phyloP scores from a whole-genome alignment of 2,888 invertebrate species.

The Eristalis arbustorum region DNA sequence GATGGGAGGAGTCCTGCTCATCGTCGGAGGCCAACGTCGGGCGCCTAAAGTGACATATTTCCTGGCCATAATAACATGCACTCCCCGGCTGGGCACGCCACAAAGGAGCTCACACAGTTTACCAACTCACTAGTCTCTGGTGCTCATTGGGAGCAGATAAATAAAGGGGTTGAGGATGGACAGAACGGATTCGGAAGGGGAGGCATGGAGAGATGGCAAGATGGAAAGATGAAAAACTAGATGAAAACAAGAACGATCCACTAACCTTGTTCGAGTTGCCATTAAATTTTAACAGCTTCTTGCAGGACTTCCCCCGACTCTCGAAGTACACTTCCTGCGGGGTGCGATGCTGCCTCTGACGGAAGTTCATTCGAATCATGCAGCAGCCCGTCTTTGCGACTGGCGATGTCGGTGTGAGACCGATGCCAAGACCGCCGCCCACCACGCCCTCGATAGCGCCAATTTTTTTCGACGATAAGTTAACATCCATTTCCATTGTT shows the following conservation, averaged over 20 bases:
- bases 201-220: not conserved
- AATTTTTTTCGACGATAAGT: constrained; percentile 75
- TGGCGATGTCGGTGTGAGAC: constrained; percentile 54
- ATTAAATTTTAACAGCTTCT: constrained; percentile 89
- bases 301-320: constrained; percentile 90
- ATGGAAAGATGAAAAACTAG: not conserved
- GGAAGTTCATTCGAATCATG: constrained; percentile 54
- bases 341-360: constrained; percentile 73
- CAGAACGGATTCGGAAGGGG: not conserved
- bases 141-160: constrained; percentile 66
- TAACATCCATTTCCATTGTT: constrained; percentile 79
- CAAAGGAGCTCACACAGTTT: constrained; percentile 27
- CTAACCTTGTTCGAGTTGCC: constrained; percentile 90
- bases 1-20: constrained; percentile 16
- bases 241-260: constrained; percentile 46
- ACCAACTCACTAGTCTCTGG: not conserved
- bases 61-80: constrained; percentile 51
- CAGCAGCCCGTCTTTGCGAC: constrained; percentile 61
- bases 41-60: constrained; percentile 59
- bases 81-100: not conserved
- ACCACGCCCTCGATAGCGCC: constrained; percentile 74
- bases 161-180: constrained; percentile 41
- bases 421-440: constrained; percentile 47
- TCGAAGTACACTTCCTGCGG: constrained; percentile 87
- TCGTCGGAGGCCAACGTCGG: constrained; percentile 22